Evolutionary conservation across 2,888 invertebrate species (phyloP), one percentile per base, ranked within the genome.

Genomic region (Melieria picta): DNA sequence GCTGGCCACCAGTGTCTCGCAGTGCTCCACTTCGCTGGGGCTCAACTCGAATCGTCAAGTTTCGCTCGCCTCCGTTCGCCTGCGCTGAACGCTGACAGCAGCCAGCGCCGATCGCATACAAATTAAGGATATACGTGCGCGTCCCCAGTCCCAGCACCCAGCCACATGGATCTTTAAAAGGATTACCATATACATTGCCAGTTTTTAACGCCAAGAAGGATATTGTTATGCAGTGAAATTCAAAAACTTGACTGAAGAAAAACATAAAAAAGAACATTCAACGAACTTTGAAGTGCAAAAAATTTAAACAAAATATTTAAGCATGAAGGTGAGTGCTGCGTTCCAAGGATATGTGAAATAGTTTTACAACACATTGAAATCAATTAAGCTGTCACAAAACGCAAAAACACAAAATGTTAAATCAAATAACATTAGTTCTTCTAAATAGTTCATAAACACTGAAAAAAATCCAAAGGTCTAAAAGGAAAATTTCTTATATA

Each of bases 1-100:
- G 85, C 85, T 85, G 84, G 85, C 83, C 84, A 86, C 83, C 86
- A 86, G 86, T 86, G 81, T 83, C 82, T 84, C 86, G 84, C 83
- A 86, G 84, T 86, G 85, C 87, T 86, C 86, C 82, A 86, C 83
- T 81, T 83, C 82, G 80, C 81, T 83, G 82, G 84, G 84, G 83
- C 83, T 78, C 75, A 74, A 74, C 74, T 72, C 75, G 75, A 56
- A 69, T 13, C 64, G 63, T 64, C 57, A 63, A 69, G 10, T 58
- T 61, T 64, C 66, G 55, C 70, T 62, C 30, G 58, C 16, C 61
- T 57, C 42, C 67, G 55, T 52, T 65, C 65, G 50, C 16, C 11
- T 65, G n/a, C 57, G 42, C 6, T 60, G 9, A 7, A 13, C 66
- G 57, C 69, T 47, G 46, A 30, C 60, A 73, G 57, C 60, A 73